A percentile compares a stretch with the other conserved stretches of the same genome.
phyloP scores from a whole-genome alignment of 1,140 invertebrate genomes.

The Caerostris extrusa region DNA sequence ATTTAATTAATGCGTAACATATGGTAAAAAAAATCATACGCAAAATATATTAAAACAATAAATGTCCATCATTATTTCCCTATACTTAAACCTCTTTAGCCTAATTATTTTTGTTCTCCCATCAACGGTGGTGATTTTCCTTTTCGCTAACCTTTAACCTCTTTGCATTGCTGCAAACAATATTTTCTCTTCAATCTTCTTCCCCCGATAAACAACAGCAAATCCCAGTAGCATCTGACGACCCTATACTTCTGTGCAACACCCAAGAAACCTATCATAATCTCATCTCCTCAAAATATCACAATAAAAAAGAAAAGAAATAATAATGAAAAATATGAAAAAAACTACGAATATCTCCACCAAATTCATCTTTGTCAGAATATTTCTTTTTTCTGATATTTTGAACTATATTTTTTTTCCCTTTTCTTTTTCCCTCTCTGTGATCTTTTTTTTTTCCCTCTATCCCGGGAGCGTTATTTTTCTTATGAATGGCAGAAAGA shows the following conservation, averaged over 20 bases:
- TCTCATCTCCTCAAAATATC: not conserved
- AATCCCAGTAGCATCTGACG: not conserved
- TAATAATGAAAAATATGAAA: not conserved
- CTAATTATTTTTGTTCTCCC: too few species aligned
- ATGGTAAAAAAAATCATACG: too few species aligned
- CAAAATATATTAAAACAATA: too few species aligned
- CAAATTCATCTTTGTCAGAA: constrained; percentile 40
- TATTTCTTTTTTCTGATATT: not conserved
- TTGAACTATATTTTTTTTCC: not conserved
- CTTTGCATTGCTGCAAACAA: not conserved
- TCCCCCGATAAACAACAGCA: too few species aligned
- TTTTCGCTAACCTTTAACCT: not conserved
- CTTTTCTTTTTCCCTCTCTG: not conserved
- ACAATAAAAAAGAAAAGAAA: too few species aligned
- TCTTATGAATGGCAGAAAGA: not conserved
- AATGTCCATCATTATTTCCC: too few species aligned
- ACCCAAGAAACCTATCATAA: not conserved
- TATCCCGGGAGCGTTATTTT: not conserved
- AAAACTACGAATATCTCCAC: not conserved
- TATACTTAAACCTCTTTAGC: too few species aligned
- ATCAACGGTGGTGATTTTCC: too few species aligned
- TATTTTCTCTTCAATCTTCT: not conserved
- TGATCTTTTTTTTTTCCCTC: not conserved
- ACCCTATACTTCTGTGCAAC: not conserved
- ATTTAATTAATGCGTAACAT: too few species aligned